Percentiles rank a stretch among this genome's conserved stretches.
Evolutionary conservation across 2,888 invertebrate genomes (phyloP).

Genomic region (Eulithis testata): DNA sequence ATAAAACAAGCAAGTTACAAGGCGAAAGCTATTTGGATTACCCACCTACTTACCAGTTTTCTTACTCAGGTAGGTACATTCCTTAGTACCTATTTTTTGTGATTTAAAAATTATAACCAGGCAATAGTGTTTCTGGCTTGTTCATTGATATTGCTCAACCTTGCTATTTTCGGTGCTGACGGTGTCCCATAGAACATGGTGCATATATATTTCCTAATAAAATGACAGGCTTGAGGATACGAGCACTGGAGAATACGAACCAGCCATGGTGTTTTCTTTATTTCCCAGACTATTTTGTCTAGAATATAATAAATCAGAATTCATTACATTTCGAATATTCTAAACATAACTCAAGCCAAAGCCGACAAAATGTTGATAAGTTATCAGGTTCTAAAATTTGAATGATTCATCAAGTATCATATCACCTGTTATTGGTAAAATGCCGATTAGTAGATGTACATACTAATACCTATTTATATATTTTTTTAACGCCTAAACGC

Average conservation of each 20-base stretch:
- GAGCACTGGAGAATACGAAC: neutral
- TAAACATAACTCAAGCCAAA: neutral
- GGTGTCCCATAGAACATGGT: conserved; percentile 24
- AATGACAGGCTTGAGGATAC: neutral
- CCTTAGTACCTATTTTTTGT: too few species aligned
- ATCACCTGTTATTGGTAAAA: conserved; percentile 4
- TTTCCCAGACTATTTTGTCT: neutral
- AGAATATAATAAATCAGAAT: neutral
- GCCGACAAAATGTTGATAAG: conserved; percentile 23
- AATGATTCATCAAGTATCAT: conserved; percentile 22
- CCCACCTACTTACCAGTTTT: too few species aligned
- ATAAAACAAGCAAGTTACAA: too few species aligned
- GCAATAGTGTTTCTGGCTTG: neutral
- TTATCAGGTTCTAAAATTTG: conserved; percentile 24
- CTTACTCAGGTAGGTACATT: too few species aligned
- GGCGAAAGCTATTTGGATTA: too few species aligned
- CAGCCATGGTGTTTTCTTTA: too few species aligned
- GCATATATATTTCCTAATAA: neutral
- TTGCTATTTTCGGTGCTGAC: conserved; percentile 78
- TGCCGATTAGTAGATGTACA: conserved; percentile 3
- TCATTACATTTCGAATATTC: neutral
- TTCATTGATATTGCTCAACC: conserved; percentile 50
- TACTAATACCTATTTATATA: neutral
- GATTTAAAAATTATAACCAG: too few species aligned
- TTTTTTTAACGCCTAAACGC: neutral